These are phyloP conservation scores for Sussaba pulchella DNA, from an alignment of 2,888 invertebrate genomes.

Conservation along the genomic window DNA sequence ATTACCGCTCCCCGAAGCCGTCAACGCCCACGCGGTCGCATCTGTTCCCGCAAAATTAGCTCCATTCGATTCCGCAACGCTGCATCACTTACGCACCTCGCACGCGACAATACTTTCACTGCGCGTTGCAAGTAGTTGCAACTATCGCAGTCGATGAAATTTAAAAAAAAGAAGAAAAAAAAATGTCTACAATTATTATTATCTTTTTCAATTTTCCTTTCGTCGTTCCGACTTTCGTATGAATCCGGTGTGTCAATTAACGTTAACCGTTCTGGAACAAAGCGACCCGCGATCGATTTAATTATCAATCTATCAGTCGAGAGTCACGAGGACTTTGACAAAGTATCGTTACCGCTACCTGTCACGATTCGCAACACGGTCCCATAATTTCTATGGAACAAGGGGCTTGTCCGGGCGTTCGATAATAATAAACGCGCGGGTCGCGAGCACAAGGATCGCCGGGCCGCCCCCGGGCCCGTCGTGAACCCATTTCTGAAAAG, in stretches of 20 bases:
- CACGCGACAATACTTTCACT: slow-evolving; percentile 59
- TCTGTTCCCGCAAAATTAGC: slow-evolving; percentile 53
- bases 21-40: slow-evolving; percentile 38
- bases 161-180: background rate
- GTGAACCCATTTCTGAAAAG: slow-evolving; percentile 65
- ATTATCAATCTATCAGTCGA: slow-evolving; percentile 59
- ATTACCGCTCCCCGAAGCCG: background rate
- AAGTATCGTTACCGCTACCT: slow-evolving; percentile 50
- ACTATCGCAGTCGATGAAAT: background rate
- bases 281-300: slow-evolving; percentile 44
- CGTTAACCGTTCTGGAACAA: slow-evolving; percentile 10
- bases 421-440: slow-evolving; percentile 60
- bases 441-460: slow-evolving; percentile 23
- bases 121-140: too few species aligned
- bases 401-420: slow-evolving; percentile 44
- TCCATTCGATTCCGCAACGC: slow-evolving; percentile 33
- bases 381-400: slow-evolving; percentile 58
- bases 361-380: slow-evolving; percentile 55
- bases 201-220: background rate
- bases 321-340: slow-evolving; percentile 63
- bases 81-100: slow-evolving; percentile 13
- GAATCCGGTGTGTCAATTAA: slow-evolving; percentile 48
- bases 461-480: slow-evolving; percentile 53
- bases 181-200: background rate
- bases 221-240: background rate